phyloP scores from a whole-genome alignment of 1,140 invertebrate genomes.

The Orchestia grillus region DNA sequence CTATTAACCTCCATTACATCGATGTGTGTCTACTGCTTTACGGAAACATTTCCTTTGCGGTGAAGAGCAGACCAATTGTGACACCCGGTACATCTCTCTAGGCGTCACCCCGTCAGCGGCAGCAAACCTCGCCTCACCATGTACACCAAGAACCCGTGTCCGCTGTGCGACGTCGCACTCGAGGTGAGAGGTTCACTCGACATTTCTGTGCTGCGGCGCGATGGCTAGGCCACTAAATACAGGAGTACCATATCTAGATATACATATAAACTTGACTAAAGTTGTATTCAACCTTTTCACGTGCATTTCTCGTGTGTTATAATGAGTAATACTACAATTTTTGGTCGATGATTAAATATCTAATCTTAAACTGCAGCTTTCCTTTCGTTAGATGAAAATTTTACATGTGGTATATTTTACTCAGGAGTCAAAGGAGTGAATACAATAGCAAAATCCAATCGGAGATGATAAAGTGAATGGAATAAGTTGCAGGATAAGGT shows the following conservation, averaged over 20 bases:
- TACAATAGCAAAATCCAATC: too few relatives aligned
- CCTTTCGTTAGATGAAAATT: too few relatives aligned
- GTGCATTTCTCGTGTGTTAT: too few relatives aligned
- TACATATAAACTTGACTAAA: background rate
- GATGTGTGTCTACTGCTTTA: background rate
- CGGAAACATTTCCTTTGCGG: background rate
- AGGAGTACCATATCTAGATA: background rate
- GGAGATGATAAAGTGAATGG: too few relatives aligned
- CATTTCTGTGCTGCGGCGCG: background rate
- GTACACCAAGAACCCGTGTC: constrained; percentile 85
- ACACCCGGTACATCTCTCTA: constrained; percentile 13
- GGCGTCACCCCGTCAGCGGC: constrained; percentile 51
- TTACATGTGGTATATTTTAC: too few relatives aligned
- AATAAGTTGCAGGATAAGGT: too few relatives aligned
- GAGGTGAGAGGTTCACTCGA: constrained; percentile 68
- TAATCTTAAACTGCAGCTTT: too few relatives aligned
- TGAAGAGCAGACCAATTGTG: background rate
- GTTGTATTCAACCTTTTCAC: too few relatives aligned
- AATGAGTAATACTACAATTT: too few relatives aligned
- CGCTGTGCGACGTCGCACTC: constrained; percentile 85
- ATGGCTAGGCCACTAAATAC: background rate
- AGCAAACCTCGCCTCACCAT: constrained; percentile 76
- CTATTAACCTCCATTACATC: background rate
- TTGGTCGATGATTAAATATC: too few relatives aligned
- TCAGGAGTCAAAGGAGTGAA: too few relatives aligned